phyloP scores from a whole-genome alignment of 2,888 invertebrate species.

The Seira musarum region DNA sequence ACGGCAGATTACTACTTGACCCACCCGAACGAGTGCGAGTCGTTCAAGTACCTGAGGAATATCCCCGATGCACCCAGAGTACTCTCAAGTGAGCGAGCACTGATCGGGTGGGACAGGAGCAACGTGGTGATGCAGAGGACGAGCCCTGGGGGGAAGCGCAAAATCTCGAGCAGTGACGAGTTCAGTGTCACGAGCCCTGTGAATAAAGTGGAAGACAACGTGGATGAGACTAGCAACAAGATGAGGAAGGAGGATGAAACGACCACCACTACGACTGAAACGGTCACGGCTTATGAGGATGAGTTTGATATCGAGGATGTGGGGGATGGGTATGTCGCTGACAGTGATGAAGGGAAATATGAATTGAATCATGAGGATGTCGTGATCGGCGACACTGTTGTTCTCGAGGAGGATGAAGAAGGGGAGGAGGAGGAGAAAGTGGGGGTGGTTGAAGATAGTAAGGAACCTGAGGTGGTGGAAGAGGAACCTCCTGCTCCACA shows the following conservation, averaged over 20 bases:
- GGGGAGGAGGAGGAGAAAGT: conserved; percentile 32
- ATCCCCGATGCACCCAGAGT: conserved; percentile 86
- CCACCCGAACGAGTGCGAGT: conserved; percentile 82
- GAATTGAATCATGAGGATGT: conserved; percentile 61
- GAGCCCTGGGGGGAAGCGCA: conserved; percentile 56
- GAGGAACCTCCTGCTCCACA: too few relatives aligned
- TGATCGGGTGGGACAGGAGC: conserved; percentile 64
- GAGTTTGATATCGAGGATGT: conserved; percentile 52
- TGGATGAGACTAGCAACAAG: conserved; percentile 44
- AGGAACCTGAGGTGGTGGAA: conserved; percentile 7
- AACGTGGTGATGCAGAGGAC: conserved; percentile 29
- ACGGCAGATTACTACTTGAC: conserved; percentile 83
- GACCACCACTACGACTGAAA: background rate
- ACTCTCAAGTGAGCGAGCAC: conserved; percentile 40
- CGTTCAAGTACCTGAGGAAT: conserved; percentile 77
- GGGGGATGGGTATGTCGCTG: conserved; percentile 32
- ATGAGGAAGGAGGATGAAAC: background rate
- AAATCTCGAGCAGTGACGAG: conserved; percentile 52
- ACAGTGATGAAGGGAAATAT: conserved; percentile 49
- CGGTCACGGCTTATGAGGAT: conserved; percentile 68
- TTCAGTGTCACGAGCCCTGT: too few relatives aligned
- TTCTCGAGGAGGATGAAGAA: conserved; percentile 61
- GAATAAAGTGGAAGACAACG: conserved; percentile 11
- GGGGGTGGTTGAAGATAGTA: conserved; percentile 42
- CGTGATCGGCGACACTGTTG: conserved; percentile 68